Base-by-base conservation (phyloP, 1,140 invertebrate genomes). In the Chlorops oryzae region DNA sequence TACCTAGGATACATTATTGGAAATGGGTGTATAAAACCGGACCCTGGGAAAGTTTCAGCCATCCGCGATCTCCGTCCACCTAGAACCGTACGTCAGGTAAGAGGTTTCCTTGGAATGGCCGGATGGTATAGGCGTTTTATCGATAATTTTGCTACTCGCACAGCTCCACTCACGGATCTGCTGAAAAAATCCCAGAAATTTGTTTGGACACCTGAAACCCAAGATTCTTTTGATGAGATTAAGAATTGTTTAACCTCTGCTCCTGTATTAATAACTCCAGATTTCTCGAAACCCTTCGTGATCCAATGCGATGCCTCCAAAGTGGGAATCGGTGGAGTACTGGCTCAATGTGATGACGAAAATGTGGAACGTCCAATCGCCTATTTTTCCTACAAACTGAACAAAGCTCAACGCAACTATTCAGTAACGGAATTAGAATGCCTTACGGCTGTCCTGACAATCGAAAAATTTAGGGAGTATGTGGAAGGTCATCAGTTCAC, bases 21-120 rank as follows among this genome's bases (percentile, higher is more conserved):
- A 18, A 35, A 51, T n/a, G 49, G 49, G n/a, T n/a, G n/a, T n/a
- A n/a, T n/a, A n/a, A 25, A 15, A 58, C 61, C 3, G 56, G 77
- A 15, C 61, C 62, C 10, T 5, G 24, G 13, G 10, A 46, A 46
- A 15, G n/a, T 46, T 3, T 28, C 24, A 9, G 24, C 24, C 15
- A 32, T 46, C 7, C 9, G 9, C 2, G 22, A 47, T 4, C 38
- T 37, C 17, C 28, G 32, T 9, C 13, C 27, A 23, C 46, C 46
- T 5, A 17, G 15, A 13, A 21, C 28, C 13, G 46, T 47, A 3
- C 21, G 25, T 3, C 46, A 47, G 22, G 10, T 47, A 5, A 34
- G 46, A n/a, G 13, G 46, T 7, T 47, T 38, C 18, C 35, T 47
- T 3, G 46, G 46, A 5, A 23, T 48, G 13, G 10, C 32, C 13